Evolutionary conservation across 2,888 invertebrate species (phyloP).

Genomic region (Lypha dubia): DNA sequence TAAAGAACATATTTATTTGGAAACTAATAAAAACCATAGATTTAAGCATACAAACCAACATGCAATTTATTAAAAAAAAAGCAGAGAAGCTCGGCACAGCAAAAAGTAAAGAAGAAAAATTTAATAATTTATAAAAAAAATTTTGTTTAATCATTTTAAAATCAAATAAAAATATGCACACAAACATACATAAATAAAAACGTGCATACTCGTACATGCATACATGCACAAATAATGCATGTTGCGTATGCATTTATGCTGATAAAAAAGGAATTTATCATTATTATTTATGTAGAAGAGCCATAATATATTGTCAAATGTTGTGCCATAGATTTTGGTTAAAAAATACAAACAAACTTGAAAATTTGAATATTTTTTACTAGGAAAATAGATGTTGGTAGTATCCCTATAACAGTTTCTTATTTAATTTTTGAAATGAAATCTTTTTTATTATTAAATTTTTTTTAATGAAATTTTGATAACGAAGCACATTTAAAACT

Average conservation of each 20-base stretch:
- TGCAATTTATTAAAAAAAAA: conserved; percentile 58
- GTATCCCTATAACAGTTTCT: no score
- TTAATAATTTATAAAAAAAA: conserved; percentile 52
- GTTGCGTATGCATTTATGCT: conserved; percentile 17
- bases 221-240: conserved; percentile 16
- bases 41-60: conserved; percentile 52
- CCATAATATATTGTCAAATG: conserved; percentile 35
- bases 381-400: background rate
- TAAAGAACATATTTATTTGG: conserved; percentile 59
- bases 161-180: conserved; percentile 31
- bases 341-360: background rate
- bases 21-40: conserved; percentile 62
- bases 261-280: conserved; percentile 49
- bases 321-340: background rate
- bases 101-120: conserved; percentile 28
- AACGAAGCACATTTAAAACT: no score
- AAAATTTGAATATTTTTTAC: background rate
- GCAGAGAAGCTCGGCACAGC: conserved; percentile 3
- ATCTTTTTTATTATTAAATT: no score
- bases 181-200: conserved; percentile 18
- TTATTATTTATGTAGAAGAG: conserved; percentile 51
- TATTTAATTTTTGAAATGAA: no score
- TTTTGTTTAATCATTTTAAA: conserved; percentile 58
- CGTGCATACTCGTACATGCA: conserved; percentile 37
- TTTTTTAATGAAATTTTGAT: no score